A percentile compares a stretch with the other conserved stretches of the same genome.
phyloP scores from a whole-genome alignment of 1,140 invertebrate species.

The Eriocheir sinensis region DNA sequence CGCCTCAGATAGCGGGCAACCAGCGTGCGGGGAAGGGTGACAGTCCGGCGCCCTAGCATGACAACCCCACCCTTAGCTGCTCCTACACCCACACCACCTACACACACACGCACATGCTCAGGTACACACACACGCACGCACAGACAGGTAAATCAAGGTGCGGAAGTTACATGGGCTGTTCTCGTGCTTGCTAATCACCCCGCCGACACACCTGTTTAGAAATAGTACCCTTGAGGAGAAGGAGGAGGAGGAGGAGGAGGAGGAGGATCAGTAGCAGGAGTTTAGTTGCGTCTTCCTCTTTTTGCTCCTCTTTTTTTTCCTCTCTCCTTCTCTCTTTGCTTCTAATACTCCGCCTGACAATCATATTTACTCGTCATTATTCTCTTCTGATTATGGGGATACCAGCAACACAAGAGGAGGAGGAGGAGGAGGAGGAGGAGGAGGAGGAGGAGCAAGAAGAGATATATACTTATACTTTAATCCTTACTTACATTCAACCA shows the following conservation, averaged over 20 bases:
- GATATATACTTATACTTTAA: no score
- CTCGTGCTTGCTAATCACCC: background rate
- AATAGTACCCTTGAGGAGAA: no score
- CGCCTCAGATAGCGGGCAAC: background rate
- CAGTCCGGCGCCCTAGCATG: background rate
- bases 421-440: background rate
- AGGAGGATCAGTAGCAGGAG: background rate
- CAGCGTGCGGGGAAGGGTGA: background rate
- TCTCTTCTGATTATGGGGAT: background rate
- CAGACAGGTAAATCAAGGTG: background rate
- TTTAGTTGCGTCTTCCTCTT: background rate
- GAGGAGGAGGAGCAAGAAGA: background rate
- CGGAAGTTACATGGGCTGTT: background rate
- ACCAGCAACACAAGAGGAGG: background rate
- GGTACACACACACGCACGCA: background rate
- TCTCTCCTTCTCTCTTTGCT: background rate
- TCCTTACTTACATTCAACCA: no score
- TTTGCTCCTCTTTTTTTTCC: background rate
- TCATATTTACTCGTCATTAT: background rate
- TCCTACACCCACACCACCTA: background rate
- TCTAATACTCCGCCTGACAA: background rate
- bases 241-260: no score
- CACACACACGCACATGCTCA: background rate
- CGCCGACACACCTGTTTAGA: background rate
- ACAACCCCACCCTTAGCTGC: background rate